These are phyloP conservation scores for Nymphalis urticae DNA, from an alignment of 2,888 invertebrate genomes.

Conservation along the genomic window DNA sequence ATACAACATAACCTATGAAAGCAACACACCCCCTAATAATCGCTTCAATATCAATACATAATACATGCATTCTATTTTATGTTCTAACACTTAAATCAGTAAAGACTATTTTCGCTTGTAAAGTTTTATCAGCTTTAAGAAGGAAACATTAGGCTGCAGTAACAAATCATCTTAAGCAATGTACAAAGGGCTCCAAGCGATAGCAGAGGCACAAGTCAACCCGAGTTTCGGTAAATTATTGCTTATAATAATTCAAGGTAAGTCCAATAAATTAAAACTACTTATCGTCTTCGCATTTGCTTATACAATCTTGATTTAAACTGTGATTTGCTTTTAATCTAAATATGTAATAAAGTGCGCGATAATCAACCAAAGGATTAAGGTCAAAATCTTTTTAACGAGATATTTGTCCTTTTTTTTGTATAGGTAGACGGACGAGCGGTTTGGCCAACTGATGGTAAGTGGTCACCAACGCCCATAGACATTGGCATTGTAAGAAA, in stretches of 20 bases:
- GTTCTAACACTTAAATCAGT: neutral
- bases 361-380: no score
- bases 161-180: constrained; percentile 38
- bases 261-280: constrained; percentile 32
- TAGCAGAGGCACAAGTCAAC: constrained; percentile 38
- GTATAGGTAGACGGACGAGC: no score
- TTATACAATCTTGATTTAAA: constrained; percentile 16
- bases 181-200: constrained; percentile 33
- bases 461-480: no score
- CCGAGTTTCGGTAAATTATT: constrained; percentile 38
- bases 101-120: neutral
- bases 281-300: constrained; percentile 23
- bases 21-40: neutral
- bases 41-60: neutral
- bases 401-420: no score
- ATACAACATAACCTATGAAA: neutral
- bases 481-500: no score
- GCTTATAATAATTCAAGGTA: constrained; percentile 42
- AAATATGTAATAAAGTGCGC: neutral
- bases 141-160: constrained; percentile 30
- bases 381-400: no score
- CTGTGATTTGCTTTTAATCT: neutral
- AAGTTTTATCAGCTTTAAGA: constrained; percentile 18
- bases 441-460: no score
- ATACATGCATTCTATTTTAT: neutral